Evolutionary conservation across 2,797 vertebrate genomes (phyloP).

Genomic region (Streptopelia turtur): DNA sequence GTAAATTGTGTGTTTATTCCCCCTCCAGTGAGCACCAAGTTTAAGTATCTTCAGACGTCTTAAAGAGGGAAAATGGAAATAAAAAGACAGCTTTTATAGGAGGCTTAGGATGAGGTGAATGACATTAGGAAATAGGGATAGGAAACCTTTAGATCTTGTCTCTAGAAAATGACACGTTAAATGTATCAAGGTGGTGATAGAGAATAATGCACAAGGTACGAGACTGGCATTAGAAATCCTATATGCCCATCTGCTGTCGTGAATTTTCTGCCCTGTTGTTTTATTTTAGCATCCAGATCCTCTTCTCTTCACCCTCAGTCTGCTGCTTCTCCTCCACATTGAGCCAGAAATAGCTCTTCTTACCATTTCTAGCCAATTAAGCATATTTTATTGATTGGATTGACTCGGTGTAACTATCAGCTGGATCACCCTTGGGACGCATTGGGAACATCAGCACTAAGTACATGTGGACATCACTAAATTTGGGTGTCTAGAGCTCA

Average conservation of each 20-base stretch:
- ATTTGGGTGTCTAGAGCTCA: background rate
- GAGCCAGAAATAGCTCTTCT: background rate
- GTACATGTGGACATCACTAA: background rate
- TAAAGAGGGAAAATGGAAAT: slow-evolving; percentile 40
- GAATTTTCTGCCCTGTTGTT: background rate
- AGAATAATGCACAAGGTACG: background rate
- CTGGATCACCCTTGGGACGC: fast-evolving
- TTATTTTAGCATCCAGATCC: background rate
- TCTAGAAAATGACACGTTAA: background rate
- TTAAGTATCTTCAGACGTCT: slow-evolving; percentile 33
- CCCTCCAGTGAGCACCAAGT: background rate
- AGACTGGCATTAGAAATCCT: background rate
- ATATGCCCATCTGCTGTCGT: background rate
- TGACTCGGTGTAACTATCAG: too few relatives aligned
- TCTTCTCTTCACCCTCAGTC: background rate
- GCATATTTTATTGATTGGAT: background rate
- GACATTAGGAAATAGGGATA: background rate
- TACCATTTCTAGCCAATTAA: background rate
- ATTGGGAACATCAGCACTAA: background rate
- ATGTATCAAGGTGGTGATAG: background rate
- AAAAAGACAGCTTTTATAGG: slow-evolving; percentile 23
- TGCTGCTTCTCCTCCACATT: background rate
- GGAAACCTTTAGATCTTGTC: slow-evolving; percentile 15
- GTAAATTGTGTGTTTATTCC: slow-evolving; percentile 37
- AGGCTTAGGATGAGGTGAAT: slow-evolving; percentile 19